Evolutionary conservation across 1,140 invertebrate genomes (phyloP).

Genomic region (Armadillidium nasatum): DNA sequence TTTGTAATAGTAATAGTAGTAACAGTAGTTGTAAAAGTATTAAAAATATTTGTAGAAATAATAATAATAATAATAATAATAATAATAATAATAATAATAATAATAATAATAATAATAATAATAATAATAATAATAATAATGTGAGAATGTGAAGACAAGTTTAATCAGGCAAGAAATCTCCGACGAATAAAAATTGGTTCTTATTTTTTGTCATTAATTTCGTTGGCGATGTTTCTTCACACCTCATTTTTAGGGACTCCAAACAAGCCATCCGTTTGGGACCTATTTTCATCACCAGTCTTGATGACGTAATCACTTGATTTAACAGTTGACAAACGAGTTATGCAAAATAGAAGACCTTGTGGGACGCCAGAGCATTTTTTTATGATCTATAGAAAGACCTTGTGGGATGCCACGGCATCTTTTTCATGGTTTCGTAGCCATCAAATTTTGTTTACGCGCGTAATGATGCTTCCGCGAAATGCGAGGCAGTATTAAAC

Average conservation of each 20-base stretch:
- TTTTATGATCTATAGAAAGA: background rate
- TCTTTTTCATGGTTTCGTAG: background rate
- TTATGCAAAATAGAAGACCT: conserved; percentile 3
- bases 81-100: no score
- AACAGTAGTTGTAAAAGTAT: no score
- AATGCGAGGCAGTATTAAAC: background rate
- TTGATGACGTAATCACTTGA: background rate
- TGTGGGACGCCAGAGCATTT: background rate
- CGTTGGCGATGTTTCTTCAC: background rate
- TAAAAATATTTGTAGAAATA: no score
- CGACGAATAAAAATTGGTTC: background rate
- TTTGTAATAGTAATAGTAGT: no score
- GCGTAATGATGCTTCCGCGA: background rate
- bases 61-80: no score
- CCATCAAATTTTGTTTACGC: background rate
- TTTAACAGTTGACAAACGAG: conserved; percentile 4
- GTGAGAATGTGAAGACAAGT: no score
- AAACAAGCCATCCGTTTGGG: background rate
- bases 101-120: no score
- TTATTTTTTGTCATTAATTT: conserved; percentile 2
- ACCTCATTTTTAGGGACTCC: background rate
- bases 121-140: no score
- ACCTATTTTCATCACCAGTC: background rate
- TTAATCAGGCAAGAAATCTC: no score
- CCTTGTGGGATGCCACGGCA: background rate